These are phyloP conservation scores for Monodelphis domestica DNA, from an alignment of 2,797 vertebrate species.

Conservation along the genomic window DNA sequence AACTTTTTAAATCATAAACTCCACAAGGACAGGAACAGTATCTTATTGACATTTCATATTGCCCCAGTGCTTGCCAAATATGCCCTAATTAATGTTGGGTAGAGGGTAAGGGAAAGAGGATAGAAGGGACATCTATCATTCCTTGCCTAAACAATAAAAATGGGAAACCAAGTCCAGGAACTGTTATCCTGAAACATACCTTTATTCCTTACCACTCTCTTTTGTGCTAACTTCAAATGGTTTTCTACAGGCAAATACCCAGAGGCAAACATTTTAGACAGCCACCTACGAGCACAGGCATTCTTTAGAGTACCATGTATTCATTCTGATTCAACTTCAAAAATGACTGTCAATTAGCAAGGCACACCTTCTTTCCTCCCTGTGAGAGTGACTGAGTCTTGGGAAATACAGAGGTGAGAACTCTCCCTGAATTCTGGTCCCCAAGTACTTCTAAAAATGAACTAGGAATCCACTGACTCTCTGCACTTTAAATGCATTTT, in stretches of 20 bases:
- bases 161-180: not conserved
- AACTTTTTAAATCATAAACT: not conserved
- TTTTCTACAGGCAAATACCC: constrained; percentile 3
- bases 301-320: not conserved
- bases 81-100: not conserved
- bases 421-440: no score
- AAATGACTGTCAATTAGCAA: not conserved
- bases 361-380: not conserved
- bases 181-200: not conserved
- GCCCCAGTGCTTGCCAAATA: not conserved
- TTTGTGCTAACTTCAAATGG: constrained; percentile 11
- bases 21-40: not conserved
- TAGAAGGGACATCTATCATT: not conserved
- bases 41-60: not conserved
- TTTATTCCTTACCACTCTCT: not conserved
- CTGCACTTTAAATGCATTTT: no score
- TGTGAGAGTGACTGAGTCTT: not conserved
- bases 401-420: not conserved
- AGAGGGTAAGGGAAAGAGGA: not conserved
- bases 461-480: no score
- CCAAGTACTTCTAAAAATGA: no score
- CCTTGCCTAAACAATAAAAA: constrained; percentile 23
- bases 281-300: not conserved
- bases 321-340: not conserved
- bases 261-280: not conserved